phyloP scores from a whole-genome alignment of 2,888 invertebrate species.

The Xestoiulus laeticollis region DNA sequence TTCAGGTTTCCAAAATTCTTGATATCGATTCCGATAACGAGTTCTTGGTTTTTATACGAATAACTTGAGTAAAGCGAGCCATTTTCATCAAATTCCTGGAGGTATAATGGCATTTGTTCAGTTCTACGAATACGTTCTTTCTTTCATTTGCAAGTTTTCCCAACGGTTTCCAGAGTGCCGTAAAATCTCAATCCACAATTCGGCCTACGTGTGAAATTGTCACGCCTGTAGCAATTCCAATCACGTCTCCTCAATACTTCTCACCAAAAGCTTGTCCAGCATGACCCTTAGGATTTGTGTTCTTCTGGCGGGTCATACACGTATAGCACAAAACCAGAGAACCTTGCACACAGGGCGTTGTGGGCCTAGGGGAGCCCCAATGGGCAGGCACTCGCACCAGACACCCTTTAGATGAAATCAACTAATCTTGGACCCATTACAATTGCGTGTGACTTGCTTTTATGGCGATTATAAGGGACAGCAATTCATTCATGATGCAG shows the following conservation, averaged over 20 bases:
- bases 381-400: conserved; percentile 41
- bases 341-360: not conserved
- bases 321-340: not conserved
- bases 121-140: not conserved
- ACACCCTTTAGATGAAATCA: conserved; percentile 39
- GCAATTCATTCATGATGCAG: conserved; percentile 47
- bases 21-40: not conserved
- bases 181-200: not conserved
- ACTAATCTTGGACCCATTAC: conserved; percentile 48
- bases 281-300: conserved; percentile 17
- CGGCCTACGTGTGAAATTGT: not conserved
- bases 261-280: not conserved
- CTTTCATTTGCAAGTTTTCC: not conserved
- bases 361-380: not conserved
- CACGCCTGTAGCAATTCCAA: conserved; percentile 34
- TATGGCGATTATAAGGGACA: conserved; percentile 46
- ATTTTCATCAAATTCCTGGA: not conserved
- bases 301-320: not conserved
- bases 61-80: not conserved
- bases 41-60: not conserved
- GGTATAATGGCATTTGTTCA: not conserved
- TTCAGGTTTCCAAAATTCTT: not conserved
- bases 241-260: not conserved
- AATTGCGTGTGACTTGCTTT: conserved; percentile 48
- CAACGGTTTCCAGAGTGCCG: not conserved